Base-by-base conservation (phyloP, 2,113 vertebrate species). In the Manacus vitellinus region DNA sequence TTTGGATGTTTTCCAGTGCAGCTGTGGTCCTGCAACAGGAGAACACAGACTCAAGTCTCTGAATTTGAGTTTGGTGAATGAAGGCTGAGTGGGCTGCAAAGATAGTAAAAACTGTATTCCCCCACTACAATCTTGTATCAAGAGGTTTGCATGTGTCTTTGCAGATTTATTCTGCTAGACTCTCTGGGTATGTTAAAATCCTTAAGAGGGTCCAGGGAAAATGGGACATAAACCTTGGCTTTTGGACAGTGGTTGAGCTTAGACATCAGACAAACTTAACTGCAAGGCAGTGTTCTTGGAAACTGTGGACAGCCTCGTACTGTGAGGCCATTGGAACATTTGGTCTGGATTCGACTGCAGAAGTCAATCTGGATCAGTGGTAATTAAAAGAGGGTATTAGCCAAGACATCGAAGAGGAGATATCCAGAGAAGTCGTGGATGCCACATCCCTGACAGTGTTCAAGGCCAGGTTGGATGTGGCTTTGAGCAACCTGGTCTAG, bases 61-160 rank as follows among this genome's bases (percentile, higher is more conserved):
- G 74, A 67, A 55, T 70, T 52, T 63, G 56, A 43, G 14, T 59
- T 80, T 84, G 54, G 27, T 51, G 25, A 62, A 54, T 43, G 30
- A 77, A 25, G 8, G 44, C 18, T 68, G 20, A 43, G 41, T 33
- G 79, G 46, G 5, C 56, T 59, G 27, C 1, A 2, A 88, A 77
- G 35, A 10, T 10, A 54, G 14, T 51, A 62, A 51, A 83, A 59
- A 20, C 12, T 9, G 2, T 27, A 22, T 71, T 92, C 35, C 19
- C 25, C 21, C 12, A 7, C 59, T 79, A 6, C 35, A 62, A 31
- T 47, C 56, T 70, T 70, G 35, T 21, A 52, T 55, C 35, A 0
- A 0, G 51, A 55, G 4, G 27, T 83, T 71, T 84, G 55, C 0
- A 0, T 43, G 3, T 19, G 8, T 73, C 28, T 73, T 65, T 85